Base-by-base conservation (phyloP, 2,888 invertebrate genomes). In the Lordiphosa andalusiaca region DNA sequence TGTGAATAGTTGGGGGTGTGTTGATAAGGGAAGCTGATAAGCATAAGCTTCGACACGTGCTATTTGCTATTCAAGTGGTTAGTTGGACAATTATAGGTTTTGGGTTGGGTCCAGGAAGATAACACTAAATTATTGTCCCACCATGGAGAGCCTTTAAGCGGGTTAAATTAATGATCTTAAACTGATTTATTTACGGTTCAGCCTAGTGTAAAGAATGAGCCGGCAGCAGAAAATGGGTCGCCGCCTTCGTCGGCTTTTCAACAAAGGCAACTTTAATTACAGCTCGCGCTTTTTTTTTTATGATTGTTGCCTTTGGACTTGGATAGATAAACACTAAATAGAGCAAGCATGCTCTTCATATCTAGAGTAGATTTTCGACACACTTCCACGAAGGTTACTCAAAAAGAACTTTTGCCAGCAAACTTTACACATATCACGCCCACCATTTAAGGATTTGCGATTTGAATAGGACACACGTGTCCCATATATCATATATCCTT, bases 401-500 rank as follows among this genome's bases (percentile, higher is more conserved):
- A 19, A 25, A 7, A 25, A 25, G 25, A 25, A 25, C 25, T 25
- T 25, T 25, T 25, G 25, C 7, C 25, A 25, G 25, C 25, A 25
- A 25, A 25, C 7, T 25, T 25, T 25, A 7, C 7, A 16, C 25
- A 25, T 25, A 25, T 25, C 7, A 7, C 25, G 25, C 25, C 25
- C 25, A 25, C 25, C 25, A 25, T 25, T 7, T 25, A 23, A 23
- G 25, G 44, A 69, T 60, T 58, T 63, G 25, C 52, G 21, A 47
- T 41, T 36, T 30, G 52, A 47, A 62, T 44, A 57, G 23, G 38
- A 40, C 50, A 41, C 30, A 25, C 25, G 21, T 41, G 25, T 50
- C 23, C 25, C 38, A 41, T 41, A 52, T 62, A 60, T 58, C 39
- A 47, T 63, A 67, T 83, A 76, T 77, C 76, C 76, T 77, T 77